Percentiles rank a stretch among this genome's conserved stretches.
phyloP scores from a whole-genome alignment of 2,888 invertebrate genomes.

The Lasius platythorax region DNA sequence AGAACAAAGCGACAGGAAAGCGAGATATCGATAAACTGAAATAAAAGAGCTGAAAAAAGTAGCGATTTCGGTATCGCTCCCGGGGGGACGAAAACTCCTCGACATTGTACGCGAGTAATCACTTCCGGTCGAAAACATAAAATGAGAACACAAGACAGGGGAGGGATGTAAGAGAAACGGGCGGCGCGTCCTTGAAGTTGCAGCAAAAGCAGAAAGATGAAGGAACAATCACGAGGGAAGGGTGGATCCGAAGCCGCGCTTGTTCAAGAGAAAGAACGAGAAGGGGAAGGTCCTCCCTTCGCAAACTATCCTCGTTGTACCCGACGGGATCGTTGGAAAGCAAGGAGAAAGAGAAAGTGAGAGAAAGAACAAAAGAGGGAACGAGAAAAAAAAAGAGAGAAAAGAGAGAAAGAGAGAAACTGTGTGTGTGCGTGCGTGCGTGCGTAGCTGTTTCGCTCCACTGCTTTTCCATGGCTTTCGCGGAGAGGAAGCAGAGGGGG shows the following conservation, averaged over 20 bases:
- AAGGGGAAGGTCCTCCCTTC: constrained; percentile 28
- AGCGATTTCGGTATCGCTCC: constrained; percentile 51
- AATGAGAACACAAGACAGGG: constrained; percentile 41
- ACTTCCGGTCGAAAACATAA: constrained; percentile 41
- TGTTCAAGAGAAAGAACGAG: constrained; percentile 58
- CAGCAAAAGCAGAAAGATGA: constrained; percentile 55
- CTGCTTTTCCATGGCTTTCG: constrained; percentile 48
- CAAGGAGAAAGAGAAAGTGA: constrained; percentile 1
- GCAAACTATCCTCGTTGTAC: constrained; percentile 57
- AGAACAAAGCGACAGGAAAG: not conserved
- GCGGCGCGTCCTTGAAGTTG: constrained; percentile 44
- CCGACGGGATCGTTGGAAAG: constrained; percentile 51
- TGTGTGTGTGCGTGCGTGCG: constrained; percentile 17
- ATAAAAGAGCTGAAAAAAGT: constrained; percentile 22
- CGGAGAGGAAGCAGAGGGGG: constrained; percentile 41
- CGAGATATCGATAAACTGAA: constrained; percentile 44
- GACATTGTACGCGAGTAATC: constrained; percentile 25
- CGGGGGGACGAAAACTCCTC: constrained; percentile 34
- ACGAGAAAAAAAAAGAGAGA: no score
- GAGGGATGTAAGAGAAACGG: constrained; percentile 1
- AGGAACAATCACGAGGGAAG: constrained; percentile 50
- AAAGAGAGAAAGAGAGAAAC: constrained; percentile 1
- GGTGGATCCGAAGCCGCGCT: constrained; percentile 37
- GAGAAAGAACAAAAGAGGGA: not conserved
- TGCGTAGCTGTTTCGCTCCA: constrained; percentile 54